These are phyloP conservation scores for Globodera rostochiensis DNA, from an alignment of 1,140 invertebrate species.

Conservation along the genomic window DNA sequence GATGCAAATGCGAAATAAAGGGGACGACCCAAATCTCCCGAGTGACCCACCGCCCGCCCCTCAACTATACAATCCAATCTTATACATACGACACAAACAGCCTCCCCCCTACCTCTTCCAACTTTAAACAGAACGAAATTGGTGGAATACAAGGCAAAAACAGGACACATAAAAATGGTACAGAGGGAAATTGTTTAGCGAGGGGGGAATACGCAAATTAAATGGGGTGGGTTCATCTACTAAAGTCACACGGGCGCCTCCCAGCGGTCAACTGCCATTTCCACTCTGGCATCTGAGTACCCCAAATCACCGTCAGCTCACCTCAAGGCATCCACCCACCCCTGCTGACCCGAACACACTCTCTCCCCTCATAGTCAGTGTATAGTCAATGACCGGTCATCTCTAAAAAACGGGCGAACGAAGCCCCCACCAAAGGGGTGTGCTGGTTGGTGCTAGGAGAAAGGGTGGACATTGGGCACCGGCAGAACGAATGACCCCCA, in stretches of 20 bases:
- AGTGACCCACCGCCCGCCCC: neutral
- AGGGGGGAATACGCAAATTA: too few species aligned
- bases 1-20: slow-evolving; percentile 17
- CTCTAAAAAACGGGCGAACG: neutral
- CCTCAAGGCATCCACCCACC: too few species aligned
- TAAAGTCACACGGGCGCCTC: too few species aligned
- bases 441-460: slow-evolving; percentile 10
- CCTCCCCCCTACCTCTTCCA: neutral
- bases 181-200: too few species aligned
- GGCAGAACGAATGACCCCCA: slow-evolving; percentile 7
- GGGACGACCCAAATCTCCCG: slow-evolving; percentile 4
- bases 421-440: neutral
- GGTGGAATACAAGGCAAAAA: too few species aligned
- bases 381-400: neutral
- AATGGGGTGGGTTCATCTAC: too few species aligned
- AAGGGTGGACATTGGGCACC: slow-evolving; percentile 5
- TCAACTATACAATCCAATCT: neutral
- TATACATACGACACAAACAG: neutral
- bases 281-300: too few species aligned
- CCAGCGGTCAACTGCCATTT: too few species aligned
- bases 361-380: neutral
- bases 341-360: neutral
- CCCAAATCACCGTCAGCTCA: too few species aligned
- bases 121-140: neutral
- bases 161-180: too few species aligned